Evolutionary conservation across 2,888 invertebrate species (phyloP), one percentile per base, ranked within the genome.

Genomic region (Heliconius hortense): DNA sequence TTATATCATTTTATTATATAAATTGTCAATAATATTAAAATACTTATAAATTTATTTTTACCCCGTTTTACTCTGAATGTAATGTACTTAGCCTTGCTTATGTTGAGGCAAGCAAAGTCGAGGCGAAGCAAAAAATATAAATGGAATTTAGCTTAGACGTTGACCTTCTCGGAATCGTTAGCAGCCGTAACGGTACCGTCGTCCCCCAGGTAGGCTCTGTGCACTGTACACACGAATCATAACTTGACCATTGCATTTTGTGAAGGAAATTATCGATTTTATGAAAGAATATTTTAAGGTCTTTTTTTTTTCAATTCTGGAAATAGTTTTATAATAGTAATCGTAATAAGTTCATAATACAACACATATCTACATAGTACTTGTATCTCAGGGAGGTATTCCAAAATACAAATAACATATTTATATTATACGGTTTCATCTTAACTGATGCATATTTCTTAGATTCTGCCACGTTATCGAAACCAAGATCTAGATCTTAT

Each of bases 141-240:
- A 87, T 89, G 87, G 90, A 89, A 90, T 89, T 91, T 91, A 88
- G 83, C 86, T 89, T 86, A 87, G 83, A 89, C 88, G 90, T 89
- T 92, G 92, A 91, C 92, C 93, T 93, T 93, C 93, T 91, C 79
- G 87, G 93, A 94, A 94, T 85, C 84, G 89, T 86, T 89, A 86
- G 86, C 86, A 85, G 85, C 86, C 87, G 86, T 93, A 93, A 93
- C 93, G 92, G 93, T 90, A 92, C 88, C 85, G 83, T 79, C 81
- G 84, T 83, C 85, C 86, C 85, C 84, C 92, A 92, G 91, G 93
- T 92, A 93, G 85, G 76, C 83, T 78, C 72, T 80, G 82, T 81
- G 80, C 82, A 28, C 72, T 80, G 79, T 80, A 70, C 66, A 77
- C 75, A 77, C 77, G 73, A 75, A 74, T 71, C 76, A 63, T 56